Evolutionary conservation across 2,113 vertebrate species (phyloP).

Genomic region (Toxotes jaculatrix): DNA sequence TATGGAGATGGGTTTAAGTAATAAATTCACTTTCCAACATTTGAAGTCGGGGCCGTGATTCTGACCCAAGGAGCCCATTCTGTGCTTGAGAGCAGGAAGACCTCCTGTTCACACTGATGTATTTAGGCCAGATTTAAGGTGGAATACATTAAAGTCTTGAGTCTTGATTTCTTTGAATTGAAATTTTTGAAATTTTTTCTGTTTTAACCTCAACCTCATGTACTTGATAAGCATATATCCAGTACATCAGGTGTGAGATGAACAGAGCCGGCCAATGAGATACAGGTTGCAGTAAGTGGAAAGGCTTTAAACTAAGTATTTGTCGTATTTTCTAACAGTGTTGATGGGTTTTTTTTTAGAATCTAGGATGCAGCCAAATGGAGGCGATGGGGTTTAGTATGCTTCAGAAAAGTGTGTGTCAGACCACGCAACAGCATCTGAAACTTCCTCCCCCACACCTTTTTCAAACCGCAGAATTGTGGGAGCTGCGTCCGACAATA

Average conservation of each 20-base stretch:
- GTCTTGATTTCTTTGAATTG: too few relatives aligned
- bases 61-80: not conserved
- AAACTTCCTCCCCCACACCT: not conserved
- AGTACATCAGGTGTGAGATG: not conserved
- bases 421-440: not conserved
- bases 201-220: not conserved
- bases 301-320: not conserved
- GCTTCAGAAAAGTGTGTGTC: not conserved
- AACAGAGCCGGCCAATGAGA: not conserved
- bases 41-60: slow-evolving; percentile 2
- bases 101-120: slow-evolving; percentile 1
- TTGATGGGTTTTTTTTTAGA: not conserved
- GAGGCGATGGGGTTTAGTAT: not conserved
- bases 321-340: not conserved
- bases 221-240: not conserved
- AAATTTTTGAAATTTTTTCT: not conserved
- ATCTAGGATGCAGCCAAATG: not conserved
- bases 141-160: not conserved
- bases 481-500: too few relatives aligned
- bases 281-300: not conserved
- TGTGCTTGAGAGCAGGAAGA: slow-evolving; percentile 13
- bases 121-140: slow-evolving; percentile 26
- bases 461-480: not conserved
- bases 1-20: slow-evolving; percentile 39
- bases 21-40: slow-evolving; percentile 48